Evolutionary conservation across 2,797 vertebrate species (phyloP).

Genomic region (Schizopygopsis pylzovi): DNA sequence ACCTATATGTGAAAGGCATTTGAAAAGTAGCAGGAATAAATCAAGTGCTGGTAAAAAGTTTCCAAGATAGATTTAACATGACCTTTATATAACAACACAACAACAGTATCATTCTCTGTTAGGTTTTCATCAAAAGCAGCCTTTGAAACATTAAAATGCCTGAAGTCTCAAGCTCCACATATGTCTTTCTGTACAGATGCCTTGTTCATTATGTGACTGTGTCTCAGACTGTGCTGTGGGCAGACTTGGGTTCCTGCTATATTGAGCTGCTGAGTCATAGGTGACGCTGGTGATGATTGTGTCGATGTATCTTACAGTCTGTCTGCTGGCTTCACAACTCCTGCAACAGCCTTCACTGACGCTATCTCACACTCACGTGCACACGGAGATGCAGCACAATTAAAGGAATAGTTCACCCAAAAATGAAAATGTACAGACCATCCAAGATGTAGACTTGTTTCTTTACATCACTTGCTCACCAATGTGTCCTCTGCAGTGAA

Average conservation of each 20-base stretch:
- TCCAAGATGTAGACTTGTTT: neutral
- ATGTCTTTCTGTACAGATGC: neutral
- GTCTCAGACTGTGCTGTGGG: conserved; percentile 21
- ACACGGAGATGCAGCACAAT: neutral
- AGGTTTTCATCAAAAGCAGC: neutral
- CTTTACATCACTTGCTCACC: neutral
- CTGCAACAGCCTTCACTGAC: conserved; percentile 9
- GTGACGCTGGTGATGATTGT: conserved; percentile 40
- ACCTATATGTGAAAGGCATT: neutral
- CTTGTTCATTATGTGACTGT: conserved; percentile 21
- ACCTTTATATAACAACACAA: neutral
- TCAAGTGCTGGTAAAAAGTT: neutral
- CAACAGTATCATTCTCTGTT: too few species aligned
- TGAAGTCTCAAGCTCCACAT: neutral
- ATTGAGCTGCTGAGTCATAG: conserved; percentile 46
- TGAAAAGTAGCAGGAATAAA: neutral
- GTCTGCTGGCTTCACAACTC: conserved; percentile 11
- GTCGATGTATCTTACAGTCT: conserved; percentile 27
- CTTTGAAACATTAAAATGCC: neutral
- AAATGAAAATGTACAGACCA: neutral
- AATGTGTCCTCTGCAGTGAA: neutral
- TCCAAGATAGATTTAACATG: neutral
- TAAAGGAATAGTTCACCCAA: neutral
- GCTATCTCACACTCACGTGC: neutral
- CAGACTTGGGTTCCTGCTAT: conserved; percentile 15